phyloP scores from a whole-genome alignment of 2,113 vertebrate species.

The Hippocampus comes region DNA sequence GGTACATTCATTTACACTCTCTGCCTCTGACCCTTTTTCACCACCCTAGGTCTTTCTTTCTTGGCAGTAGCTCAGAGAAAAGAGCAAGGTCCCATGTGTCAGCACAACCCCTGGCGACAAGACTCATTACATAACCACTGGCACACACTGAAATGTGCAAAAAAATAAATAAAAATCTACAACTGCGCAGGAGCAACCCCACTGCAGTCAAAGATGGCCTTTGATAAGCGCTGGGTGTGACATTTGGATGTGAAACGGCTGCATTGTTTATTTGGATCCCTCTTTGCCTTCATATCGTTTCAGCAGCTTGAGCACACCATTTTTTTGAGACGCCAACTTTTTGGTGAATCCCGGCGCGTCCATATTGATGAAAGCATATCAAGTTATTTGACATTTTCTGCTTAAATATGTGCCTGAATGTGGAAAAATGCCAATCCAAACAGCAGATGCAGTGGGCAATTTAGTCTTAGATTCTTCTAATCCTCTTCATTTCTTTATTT shows the following conservation, averaged over 20 bases:
- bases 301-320: not conserved
- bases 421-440: too few relatives aligned
- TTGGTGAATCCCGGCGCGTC: not conserved
- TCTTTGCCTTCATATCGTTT: not conserved
- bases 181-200: conserved; percentile 19
- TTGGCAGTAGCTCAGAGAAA: conserved; percentile 37
- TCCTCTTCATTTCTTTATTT: too few relatives aligned
- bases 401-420: too few relatives aligned
- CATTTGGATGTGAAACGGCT: conserved; percentile 5
- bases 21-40: conserved; percentile 25
- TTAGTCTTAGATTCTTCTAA: too few relatives aligned
- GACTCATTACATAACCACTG: conserved; percentile 51
- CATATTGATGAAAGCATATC: not conserved
- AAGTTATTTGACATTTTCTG: too few relatives aligned
- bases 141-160: conserved; percentile 37
- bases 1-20: conserved; percentile 30
- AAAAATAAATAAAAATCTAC: conserved; percentile 10
- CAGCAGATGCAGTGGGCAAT: too few relatives aligned
- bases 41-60: conserved; percentile 37
- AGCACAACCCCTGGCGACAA: conserved; percentile 41
- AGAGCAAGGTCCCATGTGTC: conserved; percentile 41
- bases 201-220: conserved; percentile 18
- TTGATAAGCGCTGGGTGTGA: conserved; percentile 15
- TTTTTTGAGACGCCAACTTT: not conserved
- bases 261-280: conserved; percentile 5